Conservation (phyloP, 2,797 vertebrate genomes). For the Esox lucius region DNA sequence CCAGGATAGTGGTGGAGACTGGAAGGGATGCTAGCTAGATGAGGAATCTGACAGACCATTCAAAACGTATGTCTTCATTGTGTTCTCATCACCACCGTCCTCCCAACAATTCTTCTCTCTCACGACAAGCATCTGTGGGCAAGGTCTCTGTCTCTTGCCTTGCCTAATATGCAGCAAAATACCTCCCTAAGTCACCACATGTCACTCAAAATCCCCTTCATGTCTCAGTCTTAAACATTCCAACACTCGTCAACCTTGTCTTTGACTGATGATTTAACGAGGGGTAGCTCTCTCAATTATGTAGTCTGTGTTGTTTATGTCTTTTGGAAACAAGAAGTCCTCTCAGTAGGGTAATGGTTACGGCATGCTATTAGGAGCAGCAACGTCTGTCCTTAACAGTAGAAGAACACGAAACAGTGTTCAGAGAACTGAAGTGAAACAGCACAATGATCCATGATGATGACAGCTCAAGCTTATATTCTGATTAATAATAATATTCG, state of each 20-base stretch:
- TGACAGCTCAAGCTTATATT: conserved; percentile 34
- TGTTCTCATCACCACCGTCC: conserved; percentile 24
- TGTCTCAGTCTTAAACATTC: neutral
- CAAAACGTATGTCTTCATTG: conserved; percentile 23
- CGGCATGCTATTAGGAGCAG: conserved; percentile 23
- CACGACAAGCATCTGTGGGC: conserved; percentile 27
- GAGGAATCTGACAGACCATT: conserved; percentile 19
- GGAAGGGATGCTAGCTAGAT: neutral
- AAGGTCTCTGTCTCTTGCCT: conserved; percentile 10
- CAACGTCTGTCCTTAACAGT: conserved; percentile 27
- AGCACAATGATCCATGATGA: conserved; percentile 29
- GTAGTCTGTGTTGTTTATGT: neutral
- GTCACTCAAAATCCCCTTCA: conserved; percentile 7
- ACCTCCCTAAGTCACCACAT: neutral
- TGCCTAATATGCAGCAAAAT: conserved; percentile 29
- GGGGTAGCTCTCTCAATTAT: neutral
- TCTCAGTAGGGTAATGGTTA: conserved; percentile 17
- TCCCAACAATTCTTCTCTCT: conserved; percentile 19
- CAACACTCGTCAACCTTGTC: neutral
- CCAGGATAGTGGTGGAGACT: neutral
- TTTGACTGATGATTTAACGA: neutral
- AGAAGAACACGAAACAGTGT: conserved; percentile 29
- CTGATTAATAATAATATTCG: too few species aligned
- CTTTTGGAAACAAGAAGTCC: neutral
- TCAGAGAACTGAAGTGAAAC: conserved; percentile 33